These are phyloP conservation scores for Tipula helvola DNA, from an alignment of 2,888 invertebrate genomes.

Conservation along the genomic window DNA sequence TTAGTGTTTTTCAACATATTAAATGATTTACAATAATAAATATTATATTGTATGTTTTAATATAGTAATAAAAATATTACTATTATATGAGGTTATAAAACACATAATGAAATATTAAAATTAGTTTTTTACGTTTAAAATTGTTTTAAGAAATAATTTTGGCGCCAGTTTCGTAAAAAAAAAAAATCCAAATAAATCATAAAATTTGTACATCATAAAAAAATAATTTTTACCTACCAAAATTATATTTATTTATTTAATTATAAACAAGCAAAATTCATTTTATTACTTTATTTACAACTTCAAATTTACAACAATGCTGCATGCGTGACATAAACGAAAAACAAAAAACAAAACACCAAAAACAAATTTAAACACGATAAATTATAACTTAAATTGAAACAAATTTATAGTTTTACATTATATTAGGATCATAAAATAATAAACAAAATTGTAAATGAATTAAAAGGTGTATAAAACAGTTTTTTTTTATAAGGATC, in stretches of 20 bases:
- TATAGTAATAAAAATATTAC: not conserved
- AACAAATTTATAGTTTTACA: not conserved
- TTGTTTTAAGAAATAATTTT: not conserved
- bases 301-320: not conserved
- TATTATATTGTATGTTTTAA: not conserved
- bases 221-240: not conserved
- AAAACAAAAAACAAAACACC: not conserved
- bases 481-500: not conserved
- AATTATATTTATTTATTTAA: not conserved
- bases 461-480: not conserved
- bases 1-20: not conserved
- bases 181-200: not conserved
- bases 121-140: not conserved
- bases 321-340: not conserved
- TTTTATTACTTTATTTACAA: not conserved
- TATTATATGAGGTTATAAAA: not conserved
- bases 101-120: not conserved
- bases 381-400: not conserved
- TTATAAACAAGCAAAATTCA: not conserved
- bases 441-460: not conserved
- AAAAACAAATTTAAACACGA: not conserved
- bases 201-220: not conserved
- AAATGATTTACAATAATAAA: not conserved
- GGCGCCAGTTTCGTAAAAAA: not conserved
- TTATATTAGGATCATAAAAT: not conserved